phyloP scores from a whole-genome alignment of 2,797 vertebrate species.

The Podargus strigoides region DNA sequence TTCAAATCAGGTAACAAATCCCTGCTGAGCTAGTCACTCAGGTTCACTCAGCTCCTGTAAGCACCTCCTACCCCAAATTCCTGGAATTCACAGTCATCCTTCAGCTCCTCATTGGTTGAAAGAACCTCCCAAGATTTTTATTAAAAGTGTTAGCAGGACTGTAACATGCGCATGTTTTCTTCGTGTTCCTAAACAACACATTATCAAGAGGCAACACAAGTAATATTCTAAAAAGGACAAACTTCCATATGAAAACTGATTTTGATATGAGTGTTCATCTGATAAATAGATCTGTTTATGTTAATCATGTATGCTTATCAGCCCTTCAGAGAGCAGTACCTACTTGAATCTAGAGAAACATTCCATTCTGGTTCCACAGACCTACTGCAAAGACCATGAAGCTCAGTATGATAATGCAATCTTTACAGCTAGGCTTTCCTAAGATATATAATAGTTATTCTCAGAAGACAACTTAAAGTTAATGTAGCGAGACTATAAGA shows the following conservation, averaged over 20 bases:
- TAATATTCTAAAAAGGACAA: background rate
- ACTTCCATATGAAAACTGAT: accelerated
- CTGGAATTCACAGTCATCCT: background rate
- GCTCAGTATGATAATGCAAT: background rate
- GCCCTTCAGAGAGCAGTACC: background rate
- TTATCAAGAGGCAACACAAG: background rate
- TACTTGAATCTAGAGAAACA: background rate
- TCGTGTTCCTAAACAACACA: background rate
- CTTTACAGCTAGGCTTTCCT: background rate
- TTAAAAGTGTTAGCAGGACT: background rate
- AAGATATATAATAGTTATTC: background rate
- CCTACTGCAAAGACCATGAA: background rate
- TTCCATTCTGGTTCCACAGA: background rate
- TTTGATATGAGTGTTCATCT: background rate
- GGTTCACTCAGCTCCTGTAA: background rate
- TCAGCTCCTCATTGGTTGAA: background rate
- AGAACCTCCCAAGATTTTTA: background rate
- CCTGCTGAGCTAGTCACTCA: background rate
- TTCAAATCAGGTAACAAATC: background rate
- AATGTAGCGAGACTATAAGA: background rate
- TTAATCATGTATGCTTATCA: background rate
- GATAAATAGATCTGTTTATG: background rate
- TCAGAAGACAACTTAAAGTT: background rate
- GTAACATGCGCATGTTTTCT: accelerated
- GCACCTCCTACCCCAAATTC: accelerated